Base-by-base conservation (phyloP, 1,140 invertebrate species). In the Manduca sexta region DNA sequence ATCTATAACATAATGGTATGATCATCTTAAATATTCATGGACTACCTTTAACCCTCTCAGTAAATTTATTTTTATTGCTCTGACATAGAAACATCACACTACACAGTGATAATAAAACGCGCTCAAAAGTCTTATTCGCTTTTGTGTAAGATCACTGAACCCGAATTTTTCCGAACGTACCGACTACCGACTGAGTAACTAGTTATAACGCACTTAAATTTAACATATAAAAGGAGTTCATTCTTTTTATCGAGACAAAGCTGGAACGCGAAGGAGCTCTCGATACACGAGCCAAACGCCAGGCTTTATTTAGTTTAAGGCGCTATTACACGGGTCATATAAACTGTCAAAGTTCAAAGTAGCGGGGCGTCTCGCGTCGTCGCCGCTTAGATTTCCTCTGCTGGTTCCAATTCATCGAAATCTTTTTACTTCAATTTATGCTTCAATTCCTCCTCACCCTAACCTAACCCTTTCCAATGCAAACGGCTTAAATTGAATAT, bases 291-390 rank as follows among this genome's bases (percentile, higher is more conserved):
- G 65, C 66, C 70, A 76, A 80, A 84, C 77, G 69, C 74, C 77
- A 76, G 72, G 78, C 69, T 79, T 82, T 84, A 79, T 84, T 84
- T 80, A 84, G 69, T 80, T 82, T 75, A 80, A 80, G 74, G 66
- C 71, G 63, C 77, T 70, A 80, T 84, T 84, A 82, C 78, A 80
- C 78, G 80, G 80, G 76, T 80, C 78, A 84, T 84, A 80, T 80
- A 82, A 76, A 76, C 73, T 84, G 76, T 79, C 76, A 82, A 84
- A 84, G 76, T 84, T 79, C 49, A 73, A 72, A 65, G 52, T 53
- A 68, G 69, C 61, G 62, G 66, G 70, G 56, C 62, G 60, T 61
- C 42, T 15, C 60, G 66, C 57, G 63, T 64, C 64, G 70, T 62
- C 61, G 53, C 60, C 48, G 41, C 62, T 41, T 49, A 41, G 45